Conservation (phyloP, 2,113 vertebrate species). For the Oryzias woworae region DNA sequence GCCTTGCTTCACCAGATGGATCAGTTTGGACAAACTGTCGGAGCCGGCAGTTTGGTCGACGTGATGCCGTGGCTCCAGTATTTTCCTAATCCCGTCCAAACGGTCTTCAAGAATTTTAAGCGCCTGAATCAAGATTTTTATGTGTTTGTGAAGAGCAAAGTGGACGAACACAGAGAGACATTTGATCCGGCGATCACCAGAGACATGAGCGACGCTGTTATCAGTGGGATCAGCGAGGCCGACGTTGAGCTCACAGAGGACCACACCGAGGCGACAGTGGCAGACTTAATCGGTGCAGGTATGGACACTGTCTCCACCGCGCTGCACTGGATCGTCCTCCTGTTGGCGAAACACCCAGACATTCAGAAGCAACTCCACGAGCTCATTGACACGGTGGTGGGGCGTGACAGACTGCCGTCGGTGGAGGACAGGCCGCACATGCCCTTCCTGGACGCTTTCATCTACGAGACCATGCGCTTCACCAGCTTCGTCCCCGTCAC, state of each 20-base stretch:
- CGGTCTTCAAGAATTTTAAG: constrained; percentile 77
- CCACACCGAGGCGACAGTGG: constrained; percentile 71
- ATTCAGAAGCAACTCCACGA: constrained; percentile 78
- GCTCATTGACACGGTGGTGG: constrained; percentile 80
- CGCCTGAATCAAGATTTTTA: constrained; percentile 78
- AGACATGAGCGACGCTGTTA: constrained; percentile 79
- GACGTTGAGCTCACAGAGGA: constrained; percentile 52
- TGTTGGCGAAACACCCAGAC: constrained; percentile 78
- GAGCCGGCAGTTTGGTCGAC: constrained; percentile 84
- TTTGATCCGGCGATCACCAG: constrained; percentile 65
- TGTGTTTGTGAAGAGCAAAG: constrained; percentile 74
- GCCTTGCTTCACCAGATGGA: constrained; percentile 69
- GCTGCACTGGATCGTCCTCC: constrained; percentile 81
- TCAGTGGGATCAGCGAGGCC: constrained; percentile 51
- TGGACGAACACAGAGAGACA: constrained; percentile 75
- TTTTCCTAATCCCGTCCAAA: constrained; percentile 84
- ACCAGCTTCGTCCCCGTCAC: constrained; percentile 86
- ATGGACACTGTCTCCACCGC: constrained; percentile 77
- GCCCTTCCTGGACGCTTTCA: constrained; percentile 80
- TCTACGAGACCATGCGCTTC: constrained; percentile 83
- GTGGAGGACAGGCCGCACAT: constrained; percentile 72
- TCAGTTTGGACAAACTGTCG: constrained; percentile 80
- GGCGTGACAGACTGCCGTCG: constrained; percentile 74
- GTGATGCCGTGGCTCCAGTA: constrained; percentile 83
- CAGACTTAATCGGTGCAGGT: constrained; percentile 81